Conservation (phyloP, 2,113 vertebrate genomes). For the Syngnathus scovelli region DNA sequence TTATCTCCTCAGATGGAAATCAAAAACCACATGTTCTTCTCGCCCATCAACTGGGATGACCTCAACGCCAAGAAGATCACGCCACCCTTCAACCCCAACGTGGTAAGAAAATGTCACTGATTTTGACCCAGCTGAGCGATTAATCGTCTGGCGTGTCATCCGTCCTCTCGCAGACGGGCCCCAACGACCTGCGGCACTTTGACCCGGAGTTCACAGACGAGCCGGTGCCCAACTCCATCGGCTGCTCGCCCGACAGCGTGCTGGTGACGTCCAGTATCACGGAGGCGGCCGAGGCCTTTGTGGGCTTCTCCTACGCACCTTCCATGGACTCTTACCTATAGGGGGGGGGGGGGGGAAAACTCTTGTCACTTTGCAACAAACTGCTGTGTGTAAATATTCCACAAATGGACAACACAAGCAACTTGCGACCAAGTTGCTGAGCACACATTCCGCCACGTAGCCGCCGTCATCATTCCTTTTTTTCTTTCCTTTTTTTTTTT, state of each 20-base stretch:
- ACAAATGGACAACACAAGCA: constrained; percentile 10
- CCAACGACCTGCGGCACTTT: constrained; percentile 92
- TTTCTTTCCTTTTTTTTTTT: constrained; percentile 50
- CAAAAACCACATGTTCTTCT: constrained; percentile 97
- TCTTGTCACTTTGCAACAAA: background rate
- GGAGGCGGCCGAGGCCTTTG: constrained; percentile 89
- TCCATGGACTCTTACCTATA: constrained; percentile 93
- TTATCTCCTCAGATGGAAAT: constrained; percentile 83
- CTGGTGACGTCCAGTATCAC: constrained; percentile 90
- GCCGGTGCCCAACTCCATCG: constrained; percentile 92
- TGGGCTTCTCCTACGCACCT: constrained; percentile 97
- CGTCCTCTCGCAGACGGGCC: constrained; percentile 78
- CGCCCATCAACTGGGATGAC: constrained; percentile 98
- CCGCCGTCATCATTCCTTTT: constrained; percentile 24
- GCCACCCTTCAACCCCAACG: constrained; percentile 98
- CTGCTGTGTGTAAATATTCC: constrained; percentile 9
- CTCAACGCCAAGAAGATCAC: constrained; percentile 98
- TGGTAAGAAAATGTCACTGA: constrained; percentile 73
- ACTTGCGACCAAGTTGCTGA: constrained; percentile 65
- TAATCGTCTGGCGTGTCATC: no score
- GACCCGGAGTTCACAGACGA: constrained; percentile 98
- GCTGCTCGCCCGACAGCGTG: constrained; percentile 87
- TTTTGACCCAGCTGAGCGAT: no score
- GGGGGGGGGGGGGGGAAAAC: constrained; percentile 11
- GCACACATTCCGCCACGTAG: constrained; percentile 36